These are phyloP conservation scores for Macrosteles quadrilineatus DNA, from an alignment of 1,140 invertebrate species.

Conservation along the genomic window DNA sequence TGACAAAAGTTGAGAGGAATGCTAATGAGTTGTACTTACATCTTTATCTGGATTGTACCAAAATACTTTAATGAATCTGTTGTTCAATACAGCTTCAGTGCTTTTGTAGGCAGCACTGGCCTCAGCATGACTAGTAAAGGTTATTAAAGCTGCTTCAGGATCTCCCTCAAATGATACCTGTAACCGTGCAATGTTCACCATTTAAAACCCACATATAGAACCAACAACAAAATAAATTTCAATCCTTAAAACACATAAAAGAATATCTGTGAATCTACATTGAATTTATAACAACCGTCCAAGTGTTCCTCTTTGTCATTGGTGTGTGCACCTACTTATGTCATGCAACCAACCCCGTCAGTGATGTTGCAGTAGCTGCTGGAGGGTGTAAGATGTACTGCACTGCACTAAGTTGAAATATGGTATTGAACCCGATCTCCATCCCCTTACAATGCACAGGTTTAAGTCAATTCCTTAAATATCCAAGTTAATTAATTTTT, in stretches of 20 bases:
- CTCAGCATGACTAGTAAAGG: conserved; percentile 84
- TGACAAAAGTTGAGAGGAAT: no score
- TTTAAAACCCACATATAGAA: no score
- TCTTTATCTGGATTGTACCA: conserved; percentile 63
- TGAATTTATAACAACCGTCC: neutral
- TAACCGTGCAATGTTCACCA: no score
- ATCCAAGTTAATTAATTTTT: no score
- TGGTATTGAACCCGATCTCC: no score
- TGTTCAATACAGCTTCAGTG: conserved; percentile 95
- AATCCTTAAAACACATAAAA: conserved; percentile 17
- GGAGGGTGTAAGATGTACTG: no score
- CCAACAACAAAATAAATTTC: conserved; percentile 38
- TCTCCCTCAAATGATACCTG: conserved; percentile 86
- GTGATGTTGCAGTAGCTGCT: no score
- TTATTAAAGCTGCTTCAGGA: conserved; percentile 89
- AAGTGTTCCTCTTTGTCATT: conserved; percentile 3
- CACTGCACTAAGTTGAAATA: no score
- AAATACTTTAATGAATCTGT: conserved; percentile 84
- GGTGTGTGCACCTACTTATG: no score
- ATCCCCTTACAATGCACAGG: no score
- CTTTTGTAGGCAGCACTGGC: conserved; percentile 91
- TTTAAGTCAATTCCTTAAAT: no score
- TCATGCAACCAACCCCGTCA: no score
- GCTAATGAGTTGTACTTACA: conserved; percentile 18
- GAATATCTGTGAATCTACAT: neutral